A percentile compares a stretch with the other conserved stretches of the same genome.
Conservation (phyloP, 2,888 invertebrate genomes). For the Thymelicus sylvestris region DNA sequence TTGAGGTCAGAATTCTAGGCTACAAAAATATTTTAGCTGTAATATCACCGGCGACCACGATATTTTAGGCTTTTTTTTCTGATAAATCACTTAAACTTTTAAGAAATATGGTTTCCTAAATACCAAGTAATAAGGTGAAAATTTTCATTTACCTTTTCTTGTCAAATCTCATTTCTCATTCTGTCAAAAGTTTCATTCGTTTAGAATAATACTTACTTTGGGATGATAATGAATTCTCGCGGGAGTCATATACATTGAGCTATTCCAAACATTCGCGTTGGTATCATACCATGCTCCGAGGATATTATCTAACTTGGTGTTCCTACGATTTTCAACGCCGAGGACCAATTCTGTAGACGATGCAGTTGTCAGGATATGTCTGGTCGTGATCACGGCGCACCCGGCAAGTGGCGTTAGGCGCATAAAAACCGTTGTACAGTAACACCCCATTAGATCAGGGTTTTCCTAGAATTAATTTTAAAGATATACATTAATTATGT, state of each 20-base stretch:
- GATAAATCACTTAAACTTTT: too few species aligned
- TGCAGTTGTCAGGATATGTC: conserved; percentile 63
- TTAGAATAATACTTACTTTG: conserved; percentile 44
- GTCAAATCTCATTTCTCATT: too few species aligned
- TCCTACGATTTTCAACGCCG: conserved; percentile 45
- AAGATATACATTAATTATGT: too few species aligned
- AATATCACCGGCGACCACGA: too few species aligned
- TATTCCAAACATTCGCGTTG: conserved; percentile 44
- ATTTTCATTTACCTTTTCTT: too few species aligned
- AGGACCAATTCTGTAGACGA: conserved; percentile 55
- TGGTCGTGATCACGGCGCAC: conserved; percentile 57
- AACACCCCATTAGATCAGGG: conserved; percentile 49
- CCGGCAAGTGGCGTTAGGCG: conserved; percentile 47
- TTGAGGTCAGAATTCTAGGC: too few species aligned
- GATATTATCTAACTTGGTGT: conserved; percentile 44
- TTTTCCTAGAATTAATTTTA: conserved; percentile 46
- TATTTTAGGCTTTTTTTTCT: too few species aligned
- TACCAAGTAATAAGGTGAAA: too few species aligned
- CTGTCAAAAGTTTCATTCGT: too few species aligned
- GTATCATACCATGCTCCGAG: conserved; percentile 63
- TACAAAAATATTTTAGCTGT: too few species aligned
- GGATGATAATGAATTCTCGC: conserved; percentile 61
- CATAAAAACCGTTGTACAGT: conserved; percentile 57
- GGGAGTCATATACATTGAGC: conserved; percentile 53
- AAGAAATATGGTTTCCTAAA: too few species aligned